Evolutionary conservation across 1,140 invertebrate genomes (phyloP), one percentile per base, ranked within the genome.

Genomic region (Tetragonula clypearis): DNA sequence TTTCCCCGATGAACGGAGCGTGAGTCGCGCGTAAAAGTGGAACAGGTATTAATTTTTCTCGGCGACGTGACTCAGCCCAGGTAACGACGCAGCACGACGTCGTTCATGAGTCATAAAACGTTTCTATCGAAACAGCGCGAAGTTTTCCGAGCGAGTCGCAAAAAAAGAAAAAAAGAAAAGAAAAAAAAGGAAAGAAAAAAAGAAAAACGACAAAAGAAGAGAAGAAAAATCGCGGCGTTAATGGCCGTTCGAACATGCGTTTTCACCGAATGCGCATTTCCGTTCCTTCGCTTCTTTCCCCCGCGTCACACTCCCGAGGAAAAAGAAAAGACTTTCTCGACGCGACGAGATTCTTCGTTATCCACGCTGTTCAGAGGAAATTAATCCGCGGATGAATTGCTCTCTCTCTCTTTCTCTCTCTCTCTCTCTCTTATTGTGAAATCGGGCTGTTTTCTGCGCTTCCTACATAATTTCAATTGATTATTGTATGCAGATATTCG

Each of bases 101-200:
- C 30, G 56, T 75, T 74, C 41, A 76, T 76, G 80, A 82, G 41
- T 82, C 80, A 82, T 76, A 21, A 60, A 66, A 69, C n/a, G 56
- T 72, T 81, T 41, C 17, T 21, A 58, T 49, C 41, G 79, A 62
- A 66, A 68, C 72, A 23, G n/a, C 68, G 26, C 60, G n/a, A 23
- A 30, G 41, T 65, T 53, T 68, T 30, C 72, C 69, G 53, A 66
- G 2, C 30, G 19, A 0, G 35, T 0, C 12, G 41, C 30, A 21
- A 60, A 77, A 41, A n/a, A 8, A 14, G 8, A 41, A 41, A 41
- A 41, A 6, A 41, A 41, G 0, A 41, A 41, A 41, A 6, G 8
- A 41, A 4, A 41, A 41, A 41, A 41, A 41, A 41, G 5, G 0
- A 49, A 49, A 49, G 6, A 49, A 8, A 49, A 9, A 8, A 41